phyloP scores from a whole-genome alignment of 2,888 invertebrate species.

The Hanleya hanleyi region DNA sequence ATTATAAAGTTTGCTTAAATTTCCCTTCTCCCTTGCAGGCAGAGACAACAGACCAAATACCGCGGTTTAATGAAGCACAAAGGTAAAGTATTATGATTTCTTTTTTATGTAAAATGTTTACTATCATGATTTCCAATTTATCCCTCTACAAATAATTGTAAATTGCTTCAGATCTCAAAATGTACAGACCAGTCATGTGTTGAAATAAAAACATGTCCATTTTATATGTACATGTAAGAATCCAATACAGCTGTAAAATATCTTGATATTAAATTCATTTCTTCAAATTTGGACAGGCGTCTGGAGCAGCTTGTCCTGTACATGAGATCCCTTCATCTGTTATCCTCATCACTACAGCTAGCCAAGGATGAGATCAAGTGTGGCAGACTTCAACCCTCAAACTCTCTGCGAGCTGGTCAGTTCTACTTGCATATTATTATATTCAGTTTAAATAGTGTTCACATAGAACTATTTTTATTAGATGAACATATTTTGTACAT shows the following conservation, averaged over 20 bases:
- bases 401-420: slow-evolving; percentile 91
- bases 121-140: no score
- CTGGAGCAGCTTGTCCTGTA: slow-evolving; percentile 90
- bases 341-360: slow-evolving; percentile 91
- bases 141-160: no score
- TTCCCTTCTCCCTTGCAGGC: slow-evolving; percentile 27
- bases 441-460: no score
- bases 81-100: no score
- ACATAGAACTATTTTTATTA: no score
- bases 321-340: slow-evolving; percentile 91
- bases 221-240: no score
- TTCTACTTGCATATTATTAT: no score
- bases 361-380: slow-evolving; percentile 90
- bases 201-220: no score
- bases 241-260: background rate
- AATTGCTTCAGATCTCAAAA: no score
- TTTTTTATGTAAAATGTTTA: no score
- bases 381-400: slow-evolving; percentile 90
- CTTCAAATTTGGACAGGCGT: slow-evolving; percentile 71
- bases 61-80: slow-evolving; percentile 43
- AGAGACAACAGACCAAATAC: slow-evolving; percentile 38
- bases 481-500: no score
- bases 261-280: background rate
- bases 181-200: no score
- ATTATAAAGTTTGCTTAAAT: slow-evolving; percentile 5